Evolutionary conservation across 2,888 invertebrate species (phyloP), one percentile per base, ranked within the genome.

Genomic region (Aplocera efformata): DNA sequence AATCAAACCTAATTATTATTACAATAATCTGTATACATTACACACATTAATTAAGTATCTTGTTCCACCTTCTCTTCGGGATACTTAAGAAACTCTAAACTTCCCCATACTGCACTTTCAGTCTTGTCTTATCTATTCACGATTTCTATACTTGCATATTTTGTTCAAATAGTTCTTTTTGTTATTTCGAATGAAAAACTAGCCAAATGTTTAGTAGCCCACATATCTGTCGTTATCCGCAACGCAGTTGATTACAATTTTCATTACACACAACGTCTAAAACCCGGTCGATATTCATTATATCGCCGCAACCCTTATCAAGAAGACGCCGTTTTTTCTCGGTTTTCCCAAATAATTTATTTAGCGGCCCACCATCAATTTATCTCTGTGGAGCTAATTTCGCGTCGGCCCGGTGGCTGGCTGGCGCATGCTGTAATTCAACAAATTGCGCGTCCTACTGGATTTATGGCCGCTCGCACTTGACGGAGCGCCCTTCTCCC

Each of bases 341-440:
- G 86, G 85, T 86, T 86, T 86, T 86, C 86, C 86, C 86, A 85
- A 88, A 88, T 88, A 86, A 88, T 88, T 88, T 88, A 88, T 88
- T 88, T 86, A 85, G 85, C 84, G 74, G 81, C 57, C 79, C 68
- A 78, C 79, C 85, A 76, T 85, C 88, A 84, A 88, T 88, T 86
- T 86, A 86, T 86, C 86, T 85, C 83, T 73, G 80, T 74, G 82
- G 82, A 84, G 88, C 88, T 88, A 88, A 88, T 88, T 88, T 86
- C 81, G 80, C 81, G 85, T 79, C 81, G 79, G 84, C 70, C 82
- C 82, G 85, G 85, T 82, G 85, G 85, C 81, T 79, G 82, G 74
- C 70, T 79, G 82, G 85, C 84, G 85, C 84, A 86, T 86, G 86
- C 77, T 84, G 88, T 88, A 88, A 88, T 86, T 88, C 88, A 88